Evolutionary conservation across 2,797 vertebrate species (phyloP).

Genomic region (Syndactyla subalaris): DNA sequence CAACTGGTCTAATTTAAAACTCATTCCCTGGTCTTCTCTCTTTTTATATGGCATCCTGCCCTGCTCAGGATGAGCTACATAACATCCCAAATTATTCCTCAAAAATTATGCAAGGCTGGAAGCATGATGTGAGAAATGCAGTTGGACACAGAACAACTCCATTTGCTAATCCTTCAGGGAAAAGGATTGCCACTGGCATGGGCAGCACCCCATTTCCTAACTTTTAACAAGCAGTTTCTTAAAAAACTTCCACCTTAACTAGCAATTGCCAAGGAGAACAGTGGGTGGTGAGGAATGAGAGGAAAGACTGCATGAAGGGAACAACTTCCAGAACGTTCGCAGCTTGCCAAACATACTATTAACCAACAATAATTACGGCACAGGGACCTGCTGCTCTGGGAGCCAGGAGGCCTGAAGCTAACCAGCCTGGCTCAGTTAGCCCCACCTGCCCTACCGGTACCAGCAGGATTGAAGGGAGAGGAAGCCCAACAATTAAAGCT

Average conservation of each 20-base stretch:
- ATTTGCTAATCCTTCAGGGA: neutral
- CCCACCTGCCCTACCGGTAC: constrained; percentile 46
- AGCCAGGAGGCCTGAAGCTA: constrained; percentile 10
- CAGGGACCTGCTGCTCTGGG: neutral
- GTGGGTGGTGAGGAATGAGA: constrained; percentile 50
- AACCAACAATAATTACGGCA: constrained; percentile 29
- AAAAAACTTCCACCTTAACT: constrained; percentile 57
- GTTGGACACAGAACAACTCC: neutral
- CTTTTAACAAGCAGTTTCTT: constrained; percentile 39
- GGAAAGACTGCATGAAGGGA: constrained; percentile 1
- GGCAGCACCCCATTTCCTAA: constrained; percentile 27
- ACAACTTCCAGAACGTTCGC: neutral
- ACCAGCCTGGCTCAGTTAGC: neutral
- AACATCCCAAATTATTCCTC: neutral
- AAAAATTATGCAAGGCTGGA: neutral
- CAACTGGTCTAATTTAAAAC: neutral
- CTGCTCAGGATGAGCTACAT: neutral
- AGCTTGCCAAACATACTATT: constrained; percentile 10
- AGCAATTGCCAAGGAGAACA: constrained; percentile 14
- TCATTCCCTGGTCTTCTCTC: neutral
- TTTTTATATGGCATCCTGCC: neutral
- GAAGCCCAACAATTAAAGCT: neutral
- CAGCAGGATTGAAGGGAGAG: constrained; percentile 14
- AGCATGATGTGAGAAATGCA: neutral
- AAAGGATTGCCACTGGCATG: neutral